These are phyloP conservation scores for Corythornis leucogaster DNA, from an alignment of 2,797 vertebrate species.

Conservation along the genomic window DNA sequence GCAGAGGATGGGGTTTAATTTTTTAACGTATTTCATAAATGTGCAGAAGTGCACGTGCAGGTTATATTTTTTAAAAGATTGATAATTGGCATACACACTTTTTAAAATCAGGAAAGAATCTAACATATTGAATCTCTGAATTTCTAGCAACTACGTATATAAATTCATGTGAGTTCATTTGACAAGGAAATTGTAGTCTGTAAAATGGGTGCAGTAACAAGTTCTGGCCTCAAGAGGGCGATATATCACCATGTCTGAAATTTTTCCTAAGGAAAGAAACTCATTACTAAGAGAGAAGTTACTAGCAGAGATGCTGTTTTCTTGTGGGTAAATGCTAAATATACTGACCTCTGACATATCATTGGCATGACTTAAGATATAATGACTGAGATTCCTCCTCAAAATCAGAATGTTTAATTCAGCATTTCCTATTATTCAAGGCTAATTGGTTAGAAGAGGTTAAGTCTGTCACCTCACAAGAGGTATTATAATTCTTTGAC, in stretches of 20 bases:
- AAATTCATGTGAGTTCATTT: not conserved
- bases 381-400: not conserved
- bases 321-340: constrained; percentile 9
- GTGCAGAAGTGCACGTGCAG: not conserved
- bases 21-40: not conserved
- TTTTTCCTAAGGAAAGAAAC: not conserved
- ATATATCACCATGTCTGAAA: constrained; percentile 16
- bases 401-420: constrained; percentile 4
- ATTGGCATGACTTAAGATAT: not conserved
- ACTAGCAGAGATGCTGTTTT: not conserved
- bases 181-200: not conserved
- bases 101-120: not conserved
- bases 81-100: not conserved
- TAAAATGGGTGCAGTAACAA: not conserved
- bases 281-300: not conserved
- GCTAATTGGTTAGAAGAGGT: constrained; percentile 34
- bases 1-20: not conserved
- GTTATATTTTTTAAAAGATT: not conserved
- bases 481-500: constrained; percentile 32
- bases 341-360: constrained; percentile 40
- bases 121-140: not conserved
- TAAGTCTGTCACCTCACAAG: constrained; percentile 3
- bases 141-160: not conserved
- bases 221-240: constrained; percentile 65
- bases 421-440: constrained; percentile 7